Conservation (phyloP, 2,113 vertebrate genomes). For the Muntiacus reevesi region DNA sequence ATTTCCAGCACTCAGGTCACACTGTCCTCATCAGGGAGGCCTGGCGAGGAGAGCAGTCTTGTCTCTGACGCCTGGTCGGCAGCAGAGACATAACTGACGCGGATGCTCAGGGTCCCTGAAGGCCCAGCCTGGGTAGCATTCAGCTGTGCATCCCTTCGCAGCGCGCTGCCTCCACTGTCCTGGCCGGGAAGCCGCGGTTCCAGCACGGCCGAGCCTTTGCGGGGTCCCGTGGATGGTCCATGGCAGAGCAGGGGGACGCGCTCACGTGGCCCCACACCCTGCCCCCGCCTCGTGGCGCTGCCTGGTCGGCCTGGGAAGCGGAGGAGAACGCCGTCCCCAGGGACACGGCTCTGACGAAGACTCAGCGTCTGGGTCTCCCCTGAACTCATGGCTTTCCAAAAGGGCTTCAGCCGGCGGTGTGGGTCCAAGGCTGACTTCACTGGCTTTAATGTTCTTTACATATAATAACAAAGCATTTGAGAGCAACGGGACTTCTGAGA, state of each 20-base stretch:
- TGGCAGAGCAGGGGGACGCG: accelerated
- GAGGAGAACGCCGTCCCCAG: neutral
- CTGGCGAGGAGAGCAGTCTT: accelerated
- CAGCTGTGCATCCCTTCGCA: accelerated
- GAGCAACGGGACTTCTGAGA: neutral
- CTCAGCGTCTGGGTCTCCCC: accelerated
- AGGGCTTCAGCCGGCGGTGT: neutral
- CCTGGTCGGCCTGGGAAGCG: neutral
- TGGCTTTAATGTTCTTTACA: neutral
- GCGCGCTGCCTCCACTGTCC: accelerated
- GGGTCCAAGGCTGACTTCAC: neutral
- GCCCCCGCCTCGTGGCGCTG: accelerated
- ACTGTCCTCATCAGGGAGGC: accelerated
- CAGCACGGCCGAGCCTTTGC: accelerated
- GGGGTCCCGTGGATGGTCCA: accelerated
- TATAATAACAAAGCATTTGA: neutral
- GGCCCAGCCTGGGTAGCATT: accelerated
- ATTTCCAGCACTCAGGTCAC: neutral
- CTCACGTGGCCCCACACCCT: accelerated
- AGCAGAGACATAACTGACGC: neutral
- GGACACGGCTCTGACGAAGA: neutral
- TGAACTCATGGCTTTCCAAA: neutral
- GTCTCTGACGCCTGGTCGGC: accelerated
- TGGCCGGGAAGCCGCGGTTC: accelerated
- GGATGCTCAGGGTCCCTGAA: accelerated